Evolutionary conservation across 2,797 vertebrate species (phyloP).

Genomic region (Tokudaia tokunoshimensis): DNA sequence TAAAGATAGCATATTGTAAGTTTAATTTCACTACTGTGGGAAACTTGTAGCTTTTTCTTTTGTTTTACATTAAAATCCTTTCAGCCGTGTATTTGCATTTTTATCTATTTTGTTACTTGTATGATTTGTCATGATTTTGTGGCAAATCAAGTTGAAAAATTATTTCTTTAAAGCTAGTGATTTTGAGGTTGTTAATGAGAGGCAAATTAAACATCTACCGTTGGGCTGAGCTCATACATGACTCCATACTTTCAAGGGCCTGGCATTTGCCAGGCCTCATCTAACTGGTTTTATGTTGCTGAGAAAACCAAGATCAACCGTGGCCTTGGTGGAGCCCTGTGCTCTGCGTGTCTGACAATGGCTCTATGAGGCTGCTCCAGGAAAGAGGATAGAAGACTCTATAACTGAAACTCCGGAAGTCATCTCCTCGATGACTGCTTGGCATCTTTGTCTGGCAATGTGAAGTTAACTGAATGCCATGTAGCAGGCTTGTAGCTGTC

Average conservation of each 20-base stretch:
- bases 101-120: constrained; percentile 42
- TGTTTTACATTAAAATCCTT: constrained; percentile 26
- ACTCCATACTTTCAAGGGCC: not conserved
- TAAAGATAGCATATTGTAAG: not conserved
- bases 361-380: not conserved
- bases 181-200: not conserved
- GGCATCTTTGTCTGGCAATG: not conserved
- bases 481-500: not conserved
- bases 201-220: not conserved
- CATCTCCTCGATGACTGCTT: not conserved
- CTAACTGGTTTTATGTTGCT: not conserved
- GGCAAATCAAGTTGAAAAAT: constrained; percentile 36
- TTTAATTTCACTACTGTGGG: not conserved
- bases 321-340: not conserved
- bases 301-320: not conserved
- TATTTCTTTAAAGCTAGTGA: constrained; percentile 32
- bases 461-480: not conserved
- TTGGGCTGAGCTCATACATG: not conserved
- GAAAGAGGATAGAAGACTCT: not conserved
- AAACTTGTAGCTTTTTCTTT: not conserved
- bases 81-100: not conserved
- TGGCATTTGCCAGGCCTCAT: not conserved
- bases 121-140: not conserved
- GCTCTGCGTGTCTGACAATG: not conserved
- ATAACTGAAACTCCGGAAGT: not conserved